Percentiles rank a stretch among this genome's conserved stretches.
These are phyloP conservation scores for Adoxophyes honmai DNA, from an alignment of 1,140 invertebrate genomes.

Conservation along the genomic window DNA sequence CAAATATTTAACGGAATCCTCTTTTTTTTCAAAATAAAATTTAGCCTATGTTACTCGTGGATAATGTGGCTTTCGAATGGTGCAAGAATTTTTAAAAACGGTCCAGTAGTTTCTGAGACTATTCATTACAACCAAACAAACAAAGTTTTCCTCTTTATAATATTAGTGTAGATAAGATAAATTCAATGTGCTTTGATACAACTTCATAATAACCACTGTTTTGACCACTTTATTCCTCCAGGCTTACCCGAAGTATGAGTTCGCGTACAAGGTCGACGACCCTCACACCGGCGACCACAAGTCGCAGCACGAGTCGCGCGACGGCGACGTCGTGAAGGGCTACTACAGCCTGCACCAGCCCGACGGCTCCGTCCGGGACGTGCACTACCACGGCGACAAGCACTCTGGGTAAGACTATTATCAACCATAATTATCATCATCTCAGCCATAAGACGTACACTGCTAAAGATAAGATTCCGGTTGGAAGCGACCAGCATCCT, in stretches of 20 bases:
- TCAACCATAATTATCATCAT: no score
- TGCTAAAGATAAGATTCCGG: no score
- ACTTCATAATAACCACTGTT: neutral
- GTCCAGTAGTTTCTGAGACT: no score
- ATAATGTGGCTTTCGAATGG: no score
- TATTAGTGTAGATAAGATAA: neutral
- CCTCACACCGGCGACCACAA: slow-evolving; percentile 69
- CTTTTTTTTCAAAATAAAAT: no score
- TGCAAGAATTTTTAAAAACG: no score
- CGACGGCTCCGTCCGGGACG: slow-evolving; percentile 75
- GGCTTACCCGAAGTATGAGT: slow-evolving; percentile 66
- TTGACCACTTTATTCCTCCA: slow-evolving; percentile 17
- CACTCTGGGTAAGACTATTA: slow-evolving; percentile 43
- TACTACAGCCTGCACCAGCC: slow-evolving; percentile 76
- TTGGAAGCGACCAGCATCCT: no score
- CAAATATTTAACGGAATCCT: no score
- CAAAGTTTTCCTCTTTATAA: no score
- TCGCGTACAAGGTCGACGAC: slow-evolving; percentile 69
- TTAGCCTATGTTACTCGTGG: no score
- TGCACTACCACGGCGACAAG: slow-evolving; percentile 72
- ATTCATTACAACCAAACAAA: no score
- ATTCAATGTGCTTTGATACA: neutral
- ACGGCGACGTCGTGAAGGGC: slow-evolving; percentile 70
- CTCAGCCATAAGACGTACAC: no score
- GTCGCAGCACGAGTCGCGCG: slow-evolving; percentile 60